A percentile compares a stretch with the other conserved stretches of the same genome.
phyloP scores from a whole-genome alignment of 2,113 vertebrate genomes.

The Cephalopholis sonnerati region DNA sequence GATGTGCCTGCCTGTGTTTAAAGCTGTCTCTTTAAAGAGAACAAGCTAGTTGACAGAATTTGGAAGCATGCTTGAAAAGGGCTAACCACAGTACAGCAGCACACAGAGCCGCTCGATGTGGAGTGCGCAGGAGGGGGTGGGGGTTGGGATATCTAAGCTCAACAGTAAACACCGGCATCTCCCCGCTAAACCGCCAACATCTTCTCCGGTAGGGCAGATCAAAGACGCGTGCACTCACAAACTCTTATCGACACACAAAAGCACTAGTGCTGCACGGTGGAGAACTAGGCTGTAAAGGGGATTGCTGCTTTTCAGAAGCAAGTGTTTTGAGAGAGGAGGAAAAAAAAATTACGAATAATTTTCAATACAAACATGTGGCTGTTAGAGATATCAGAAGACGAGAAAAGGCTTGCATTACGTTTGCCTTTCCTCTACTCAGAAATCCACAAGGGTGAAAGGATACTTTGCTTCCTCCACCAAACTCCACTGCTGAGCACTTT shows the following conservation, averaged over 20 bases:
- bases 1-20: slow-evolving; percentile 62
- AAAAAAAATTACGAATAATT: slow-evolving; percentile 70
- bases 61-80: slow-evolving; percentile 64
- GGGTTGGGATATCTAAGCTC: slow-evolving; percentile 71
- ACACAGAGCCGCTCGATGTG: slow-evolving; percentile 56
- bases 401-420: slow-evolving; percentile 61
- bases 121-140: slow-evolving; percentile 46
- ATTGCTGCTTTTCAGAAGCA: slow-evolving; percentile 82
- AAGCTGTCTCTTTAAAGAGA: slow-evolving; percentile 63
- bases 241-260: slow-evolving; percentile 84
- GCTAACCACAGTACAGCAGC: slow-evolving; percentile 56
- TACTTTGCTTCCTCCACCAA: slow-evolving; percentile 58
- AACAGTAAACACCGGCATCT: slow-evolving; percentile 80
- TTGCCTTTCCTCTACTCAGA: slow-evolving; percentile 52
- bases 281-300: slow-evolving; percentile 79
- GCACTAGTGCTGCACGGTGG: slow-evolving; percentile 65
- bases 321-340: slow-evolving; percentile 64
- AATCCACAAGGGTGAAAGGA: slow-evolving; percentile 72
- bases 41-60: slow-evolving; percentile 70
- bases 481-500: slow-evolving; percentile 56
- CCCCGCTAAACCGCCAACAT: slow-evolving; percentile 78
- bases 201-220: slow-evolving; percentile 82
- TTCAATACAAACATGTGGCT: slow-evolving; percentile 83
- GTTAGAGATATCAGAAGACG: slow-evolving; percentile 81
- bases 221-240: slow-evolving; percentile 81